phyloP scores from a whole-genome alignment of 2,888 invertebrate genomes.

The Pasiphila rectangulata region DNA sequence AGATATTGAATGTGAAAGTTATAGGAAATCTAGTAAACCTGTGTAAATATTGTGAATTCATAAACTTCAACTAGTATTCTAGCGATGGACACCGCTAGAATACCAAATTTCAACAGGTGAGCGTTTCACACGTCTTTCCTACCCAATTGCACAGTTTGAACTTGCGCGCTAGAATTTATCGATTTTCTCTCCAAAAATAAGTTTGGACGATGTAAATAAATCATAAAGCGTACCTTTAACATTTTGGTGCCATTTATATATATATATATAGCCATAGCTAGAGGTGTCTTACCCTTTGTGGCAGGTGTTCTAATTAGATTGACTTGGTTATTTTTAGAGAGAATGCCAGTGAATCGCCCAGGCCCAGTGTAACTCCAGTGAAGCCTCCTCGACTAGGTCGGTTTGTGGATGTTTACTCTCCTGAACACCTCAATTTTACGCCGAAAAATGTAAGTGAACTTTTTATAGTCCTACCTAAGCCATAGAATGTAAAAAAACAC shows the following conservation, averaged over 20 bases:
- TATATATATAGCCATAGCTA: no score
- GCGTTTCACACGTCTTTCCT: conserved; percentile 26
- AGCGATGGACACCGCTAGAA: conserved; percentile 48
- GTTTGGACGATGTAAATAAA: conserved; percentile 77
- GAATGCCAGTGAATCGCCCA: conserved; percentile 47
- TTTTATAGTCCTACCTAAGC: neutral
- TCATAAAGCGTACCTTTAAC: conserved; percentile 61
- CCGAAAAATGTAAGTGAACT: conserved; percentile 64
- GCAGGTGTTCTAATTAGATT: conserved; percentile 27
- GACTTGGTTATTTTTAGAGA: conserved; percentile 43
- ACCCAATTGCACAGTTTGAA: conserved; percentile 52
- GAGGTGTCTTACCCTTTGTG: conserved; percentile 26
- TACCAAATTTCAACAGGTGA: conserved; percentile 54
- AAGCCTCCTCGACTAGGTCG: conserved; percentile 66
- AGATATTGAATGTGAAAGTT: conserved; percentile 26
- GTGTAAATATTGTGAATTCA: neutral
- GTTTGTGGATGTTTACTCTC: conserved; percentile 73
- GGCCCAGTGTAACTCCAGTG: conserved; percentile 55
- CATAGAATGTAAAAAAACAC: no score
- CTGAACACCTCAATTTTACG: conserved; percentile 73
- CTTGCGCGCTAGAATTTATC: conserved; percentile 76
- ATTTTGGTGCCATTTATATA: conserved; percentile 48
- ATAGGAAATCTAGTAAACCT: neutral
- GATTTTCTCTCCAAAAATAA: conserved; percentile 77
- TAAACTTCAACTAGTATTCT: conserved; percentile 1